phyloP scores from a whole-genome alignment of 2,113 vertebrate species.

The Amblyornis subalaris region DNA sequence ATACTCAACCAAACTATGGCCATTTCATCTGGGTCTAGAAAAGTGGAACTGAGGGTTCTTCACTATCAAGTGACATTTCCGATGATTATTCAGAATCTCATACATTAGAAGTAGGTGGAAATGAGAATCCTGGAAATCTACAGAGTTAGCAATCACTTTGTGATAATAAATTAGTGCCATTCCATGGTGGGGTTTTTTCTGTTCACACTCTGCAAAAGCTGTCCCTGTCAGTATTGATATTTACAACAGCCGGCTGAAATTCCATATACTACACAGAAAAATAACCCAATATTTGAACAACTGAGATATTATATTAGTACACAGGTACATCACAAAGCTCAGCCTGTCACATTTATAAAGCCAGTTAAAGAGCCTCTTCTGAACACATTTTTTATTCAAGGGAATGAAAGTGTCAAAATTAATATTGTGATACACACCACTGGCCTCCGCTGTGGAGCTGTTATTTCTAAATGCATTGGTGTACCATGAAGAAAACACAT shows the following conservation, averaged over 20 bases:
- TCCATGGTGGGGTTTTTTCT: too few relatives aligned
- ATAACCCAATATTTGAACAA: background rate
- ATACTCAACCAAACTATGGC: constrained; percentile 25
- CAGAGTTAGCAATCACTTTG: background rate
- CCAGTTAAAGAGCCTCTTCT: background rate
- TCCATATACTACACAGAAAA: background rate
- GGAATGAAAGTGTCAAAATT: background rate
- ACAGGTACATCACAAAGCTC: background rate
- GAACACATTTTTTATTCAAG: background rate
- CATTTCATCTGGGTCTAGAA: constrained; percentile 11
- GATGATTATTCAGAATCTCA: background rate
- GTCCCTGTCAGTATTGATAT: background rate
- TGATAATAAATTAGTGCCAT: background rate
- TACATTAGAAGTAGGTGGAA: background rate
- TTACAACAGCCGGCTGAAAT: background rate
- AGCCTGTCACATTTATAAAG: background rate
- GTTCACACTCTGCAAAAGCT: background rate
- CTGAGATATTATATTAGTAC: background rate
- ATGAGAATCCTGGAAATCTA: background rate
- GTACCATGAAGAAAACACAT: background rate
- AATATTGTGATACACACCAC: background rate
- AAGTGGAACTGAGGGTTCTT: background rate
- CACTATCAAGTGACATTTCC: background rate
- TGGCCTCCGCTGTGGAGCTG: background rate
- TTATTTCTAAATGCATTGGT: background rate